Evolutionary conservation across 2,113 vertebrate species (phyloP).

Genomic region (Sclerurus mexicanus): DNA sequence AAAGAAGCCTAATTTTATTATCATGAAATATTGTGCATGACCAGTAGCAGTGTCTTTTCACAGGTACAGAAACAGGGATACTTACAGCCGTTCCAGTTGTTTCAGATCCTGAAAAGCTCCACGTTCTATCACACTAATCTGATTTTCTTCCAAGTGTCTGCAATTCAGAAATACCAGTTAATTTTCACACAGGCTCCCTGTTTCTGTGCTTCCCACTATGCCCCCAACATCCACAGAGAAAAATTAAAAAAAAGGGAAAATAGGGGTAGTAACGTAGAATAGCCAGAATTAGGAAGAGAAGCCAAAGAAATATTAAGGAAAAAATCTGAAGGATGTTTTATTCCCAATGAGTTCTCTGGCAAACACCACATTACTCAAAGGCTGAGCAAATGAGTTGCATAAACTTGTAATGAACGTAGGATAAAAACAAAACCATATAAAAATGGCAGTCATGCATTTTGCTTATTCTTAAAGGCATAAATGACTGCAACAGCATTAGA

Average conservation of each 20-base stretch:
- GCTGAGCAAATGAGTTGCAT: background rate
- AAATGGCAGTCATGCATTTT: background rate
- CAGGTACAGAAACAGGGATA: background rate
- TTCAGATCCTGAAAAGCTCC: slow-evolving; percentile 97
- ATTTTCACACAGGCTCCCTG: background rate
- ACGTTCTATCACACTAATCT: slow-evolving; percentile 93
- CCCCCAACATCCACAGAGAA: background rate
- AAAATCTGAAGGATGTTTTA: background rate
- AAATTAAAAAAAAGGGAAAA: accelerated
- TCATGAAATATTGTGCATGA: background rate
- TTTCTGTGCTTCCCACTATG: background rate
- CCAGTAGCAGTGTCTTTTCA: background rate
- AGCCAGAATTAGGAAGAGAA: background rate
- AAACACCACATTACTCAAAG: background rate
- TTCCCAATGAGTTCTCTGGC: background rate
- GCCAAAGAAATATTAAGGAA: background rate
- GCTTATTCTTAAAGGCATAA: background rate
- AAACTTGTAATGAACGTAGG: background rate
- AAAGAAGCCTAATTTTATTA: background rate
- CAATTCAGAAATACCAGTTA: slow-evolving; percentile 56
- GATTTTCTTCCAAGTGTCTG: slow-evolving; percentile 97
- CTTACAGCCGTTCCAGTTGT: slow-evolving; percentile 96
- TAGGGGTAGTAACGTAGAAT: accelerated
- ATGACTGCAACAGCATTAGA: background rate
- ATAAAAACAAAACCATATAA: accelerated